Evolutionary conservation across 2,888 invertebrate genomes (phyloP), one percentile per base, ranked within the genome.

Genomic region (Gnatocerus cornutus): DNA sequence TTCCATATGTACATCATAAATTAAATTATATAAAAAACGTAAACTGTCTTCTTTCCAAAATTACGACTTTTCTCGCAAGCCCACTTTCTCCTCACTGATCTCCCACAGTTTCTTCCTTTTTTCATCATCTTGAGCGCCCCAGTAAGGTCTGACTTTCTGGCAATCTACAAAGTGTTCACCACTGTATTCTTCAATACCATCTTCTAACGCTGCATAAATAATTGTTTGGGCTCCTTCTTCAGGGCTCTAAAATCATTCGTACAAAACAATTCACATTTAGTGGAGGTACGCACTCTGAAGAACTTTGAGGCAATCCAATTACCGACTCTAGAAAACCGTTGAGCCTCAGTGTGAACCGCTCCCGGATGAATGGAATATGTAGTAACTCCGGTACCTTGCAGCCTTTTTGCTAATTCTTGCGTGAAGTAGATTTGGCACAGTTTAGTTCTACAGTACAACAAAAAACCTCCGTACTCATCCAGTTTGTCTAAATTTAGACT

Each of bases 331-430:
- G 48, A 50, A 58, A 12, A 13, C 21, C 30, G n/a, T 21, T 41
- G 53, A 14, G 27, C n/a, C 6, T 52, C 53, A 3, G 63, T 63
- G n/a, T 43, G 39, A 12, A 63, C 63, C 7, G 29, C 71, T 6
- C 76, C 76, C 6, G 76, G 76, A 66, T 75, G 72, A 13, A 75
- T 5, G 9, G 68, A 55, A 16, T 74, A 74, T 6, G 68, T 66
- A 1, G 71, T 73, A 1, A 76, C 71, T 1, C 66, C 71, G 29
- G 64, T 70, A 21, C 72, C 75, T 13, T 64, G 16, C 4, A 76
- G 56, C 56, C 62, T 67, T n/a, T 46, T 53, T 6, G 73, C 73
- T 12, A 76, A 46, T 68, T 75, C 76, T n/a, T 48, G 69, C 6
- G 72, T 72, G 41, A 73, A 74, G n/a, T 70, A 66, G 10, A 75